Percentiles rank a stretch among this genome's conserved stretches.
phyloP scores from a whole-genome alignment of 1,140 invertebrate genomes.

The Melipona quadrifasciata region DNA sequence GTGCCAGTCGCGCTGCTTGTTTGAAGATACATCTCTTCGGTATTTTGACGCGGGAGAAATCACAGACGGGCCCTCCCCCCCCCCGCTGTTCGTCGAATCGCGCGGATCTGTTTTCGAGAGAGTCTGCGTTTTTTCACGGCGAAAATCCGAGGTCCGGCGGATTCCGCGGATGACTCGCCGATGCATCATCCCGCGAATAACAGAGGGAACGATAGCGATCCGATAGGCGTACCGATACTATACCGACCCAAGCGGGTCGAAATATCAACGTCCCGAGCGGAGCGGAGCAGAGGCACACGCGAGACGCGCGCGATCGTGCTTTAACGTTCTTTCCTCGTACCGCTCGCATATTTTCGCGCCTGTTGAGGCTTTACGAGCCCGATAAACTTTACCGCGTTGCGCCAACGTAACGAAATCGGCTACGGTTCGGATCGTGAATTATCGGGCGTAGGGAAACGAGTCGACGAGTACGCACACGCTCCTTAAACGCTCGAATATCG shows the following conservation, averaged over 20 bases:
- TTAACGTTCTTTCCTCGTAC: conserved; percentile 48
- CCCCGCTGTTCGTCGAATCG: conserved; percentile 47
- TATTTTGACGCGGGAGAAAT: conserved; percentile 59
- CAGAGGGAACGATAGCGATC: not conserved
- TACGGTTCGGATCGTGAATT: conserved; percentile 26
- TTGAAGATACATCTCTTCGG: conserved; percentile 58
- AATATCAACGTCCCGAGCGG: conserved; percentile 17
- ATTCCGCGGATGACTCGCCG: not conserved
- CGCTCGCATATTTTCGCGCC: conserved; percentile 47
- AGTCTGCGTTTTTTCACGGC: conserved; percentile 52
- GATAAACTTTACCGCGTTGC: conserved; percentile 43
- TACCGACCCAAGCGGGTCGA: not conserved
- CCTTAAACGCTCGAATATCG: not conserved
- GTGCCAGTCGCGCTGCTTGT: conserved; percentile 31
- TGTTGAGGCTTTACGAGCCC: conserved; percentile 45
- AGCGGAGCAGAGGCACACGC: not conserved
- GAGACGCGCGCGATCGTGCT: conserved; percentile 15
- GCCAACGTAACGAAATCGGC: conserved; percentile 47
- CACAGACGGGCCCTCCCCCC: conserved; percentile 59
- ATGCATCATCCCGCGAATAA: conserved; percentile 37
- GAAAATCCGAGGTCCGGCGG: conserved; percentile 11
- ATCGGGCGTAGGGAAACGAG: conserved; percentile 24
- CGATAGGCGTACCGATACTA: not conserved
- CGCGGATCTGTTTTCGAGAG: not conserved
- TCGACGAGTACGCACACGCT: not conserved